Evolutionary conservation across 2,888 invertebrate species (phyloP).

Genomic region (Sesia apiformis): DNA sequence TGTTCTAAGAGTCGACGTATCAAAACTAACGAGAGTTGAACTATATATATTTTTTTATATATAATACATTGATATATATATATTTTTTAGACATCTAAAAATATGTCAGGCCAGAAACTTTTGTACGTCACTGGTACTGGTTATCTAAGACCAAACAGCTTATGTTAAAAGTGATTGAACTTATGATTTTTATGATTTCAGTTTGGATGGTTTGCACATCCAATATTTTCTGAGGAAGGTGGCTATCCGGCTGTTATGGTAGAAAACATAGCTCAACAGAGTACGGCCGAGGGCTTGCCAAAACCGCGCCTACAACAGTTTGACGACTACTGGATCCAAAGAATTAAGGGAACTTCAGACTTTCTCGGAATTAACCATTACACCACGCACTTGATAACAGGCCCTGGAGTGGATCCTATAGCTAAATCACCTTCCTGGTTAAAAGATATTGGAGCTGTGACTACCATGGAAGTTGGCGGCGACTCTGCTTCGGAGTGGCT

Average conservation of each 20-base stretch:
- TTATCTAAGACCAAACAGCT: too few relatives aligned
- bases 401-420: constrained; percentile 49
- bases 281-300: constrained; percentile 48
- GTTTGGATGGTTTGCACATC: constrained; percentile 74
- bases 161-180: too few relatives aligned
- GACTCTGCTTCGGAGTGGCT: constrained; percentile 68
- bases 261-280: constrained; percentile 55
- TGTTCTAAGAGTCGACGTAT: too few relatives aligned
- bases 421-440: constrained; percentile 66
- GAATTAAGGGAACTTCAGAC: constrained; percentile 66
- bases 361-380: constrained; percentile 69
- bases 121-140: too few relatives aligned
- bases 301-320: constrained; percentile 61
- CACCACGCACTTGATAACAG: constrained; percentile 59
- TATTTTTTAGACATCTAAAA: neutral
- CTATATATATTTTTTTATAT: neutral
- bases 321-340: constrained; percentile 55
- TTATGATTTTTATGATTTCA: constrained; percentile 16
- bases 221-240: constrained; percentile 63
- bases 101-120: too few relatives aligned
- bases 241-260: constrained; percentile 67
- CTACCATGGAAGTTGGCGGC: constrained; percentile 57
- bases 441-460: constrained; percentile 63
- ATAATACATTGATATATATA: neutral
- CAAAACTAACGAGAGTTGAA: too few relatives aligned